Percentiles rank a stretch among this genome's conserved stretches.
Evolutionary conservation across 2,888 invertebrate species (phyloP).

Genomic region (Temnothorax unifasciatus): DNA sequence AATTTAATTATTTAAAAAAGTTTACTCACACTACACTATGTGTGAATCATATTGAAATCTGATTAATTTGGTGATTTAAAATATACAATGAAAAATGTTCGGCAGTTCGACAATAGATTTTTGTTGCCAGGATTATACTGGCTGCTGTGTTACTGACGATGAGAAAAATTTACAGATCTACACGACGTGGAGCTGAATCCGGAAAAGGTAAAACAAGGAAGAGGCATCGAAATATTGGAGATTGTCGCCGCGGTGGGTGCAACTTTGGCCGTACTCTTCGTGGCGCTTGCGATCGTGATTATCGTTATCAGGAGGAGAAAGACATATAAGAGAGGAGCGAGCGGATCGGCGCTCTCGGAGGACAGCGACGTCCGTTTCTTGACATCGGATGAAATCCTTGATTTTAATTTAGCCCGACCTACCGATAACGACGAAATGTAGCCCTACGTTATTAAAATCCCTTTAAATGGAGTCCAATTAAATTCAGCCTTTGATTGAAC

Average conservation of each 20-base stretch:
- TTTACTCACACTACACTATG: neutral
- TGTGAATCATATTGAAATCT: neutral
- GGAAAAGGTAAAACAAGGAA: constrained; percentile 43
- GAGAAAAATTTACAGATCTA: constrained; percentile 48
- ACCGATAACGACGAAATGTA: constrained; percentile 78
- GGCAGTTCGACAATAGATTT: neutral
- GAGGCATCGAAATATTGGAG: constrained; percentile 58
- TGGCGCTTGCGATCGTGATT: constrained; percentile 71
- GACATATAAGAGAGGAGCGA: constrained; percentile 79
- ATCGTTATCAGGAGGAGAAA: constrained; percentile 74
- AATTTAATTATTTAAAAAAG: constrained; percentile 15
- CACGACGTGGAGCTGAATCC: constrained; percentile 49
- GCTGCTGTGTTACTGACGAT: neutral
- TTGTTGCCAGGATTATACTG: neutral
- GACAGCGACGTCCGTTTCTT: constrained; percentile 88
- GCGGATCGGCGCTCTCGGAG: constrained; percentile 83
- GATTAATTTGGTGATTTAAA: neutral
- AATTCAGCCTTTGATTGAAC: neutral
- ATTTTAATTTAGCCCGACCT: constrained; percentile 87
- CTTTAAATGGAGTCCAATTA: neutral
- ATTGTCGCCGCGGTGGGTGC: constrained; percentile 78
- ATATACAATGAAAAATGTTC: neutral
- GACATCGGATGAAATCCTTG: constrained; percentile 87
- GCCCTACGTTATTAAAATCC: neutral
- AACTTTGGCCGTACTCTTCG: constrained; percentile 74